Base-by-base conservation (phyloP, 64 coral and sea anemone species). In the Montipora efflorescens region DNA sequence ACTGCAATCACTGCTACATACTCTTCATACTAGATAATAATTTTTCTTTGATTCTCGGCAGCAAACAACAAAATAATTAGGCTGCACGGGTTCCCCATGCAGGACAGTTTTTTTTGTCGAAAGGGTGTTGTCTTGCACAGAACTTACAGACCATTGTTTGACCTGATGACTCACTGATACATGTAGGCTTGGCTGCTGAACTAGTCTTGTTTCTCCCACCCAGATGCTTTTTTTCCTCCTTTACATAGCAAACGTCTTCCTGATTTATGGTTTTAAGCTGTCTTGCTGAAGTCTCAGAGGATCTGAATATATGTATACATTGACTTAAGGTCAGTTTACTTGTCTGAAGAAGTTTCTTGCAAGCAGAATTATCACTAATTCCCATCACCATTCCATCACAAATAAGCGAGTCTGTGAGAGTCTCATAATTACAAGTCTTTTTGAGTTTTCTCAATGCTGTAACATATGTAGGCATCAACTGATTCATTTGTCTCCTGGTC, bases 371-470 rank as follows among this genome's bases (percentile, higher is more conserved):
- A 74, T 93, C 84, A 45, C 61, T 61, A 77, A 88, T 93, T 68
- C 92, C 77, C 43, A 88, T 46, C 47, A 93, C 75, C 11, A 93
- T 93, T 55, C 85, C 80, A 59, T 81, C 75, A 64, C 76, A 44
- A 23, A 81, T 28, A 28, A 28, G 19, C 9, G 75, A 82, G 74
- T 67, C 73, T 71, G 82, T 66, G 23, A 85, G 16, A 15, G 68
- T 7, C 15, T 84, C 92, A 93, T 87, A 93, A 87, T 93, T 93
- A 9, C 82, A 72, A n/a, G 84, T 93, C 69, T 88, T 88, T 1
- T 48, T 49, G 7, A 93, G 66, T 46, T 71, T 88, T 57, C 79
- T 71, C 21, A 93, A 13, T 79, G 73, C 46, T 50, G 76, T 80
- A 15, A 93, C 36, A 36, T 36, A 36, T 49, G 64, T 87, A 93